Percentiles rank a stretch among this genome's conserved stretches.
Conservation (phyloP, 1,140 invertebrate species). For the Polyergus mexicanus region DNA sequence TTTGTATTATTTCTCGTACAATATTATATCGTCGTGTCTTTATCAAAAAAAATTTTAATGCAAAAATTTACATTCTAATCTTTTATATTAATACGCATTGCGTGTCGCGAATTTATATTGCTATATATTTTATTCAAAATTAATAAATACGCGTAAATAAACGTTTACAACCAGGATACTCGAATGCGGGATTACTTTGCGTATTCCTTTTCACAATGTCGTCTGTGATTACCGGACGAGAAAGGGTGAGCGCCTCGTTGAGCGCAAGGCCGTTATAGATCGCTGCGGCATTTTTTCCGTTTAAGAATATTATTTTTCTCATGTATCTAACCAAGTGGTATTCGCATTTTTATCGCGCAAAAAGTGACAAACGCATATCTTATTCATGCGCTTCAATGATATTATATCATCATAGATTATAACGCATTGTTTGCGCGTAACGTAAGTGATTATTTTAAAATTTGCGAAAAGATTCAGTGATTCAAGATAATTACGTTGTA, state of each 20-base stretch:
- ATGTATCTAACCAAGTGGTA: constrained; percentile 17
- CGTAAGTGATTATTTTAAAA: constrained; percentile 33
- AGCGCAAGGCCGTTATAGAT: constrained; percentile 48
- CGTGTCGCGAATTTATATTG: not conserved
- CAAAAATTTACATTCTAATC: not conserved
- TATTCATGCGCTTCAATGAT: constrained; percentile 68
- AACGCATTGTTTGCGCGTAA: constrained; percentile 61
- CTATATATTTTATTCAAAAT: not conserved
- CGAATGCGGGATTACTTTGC: not conserved
- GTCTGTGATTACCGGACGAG: constrained; percentile 48
- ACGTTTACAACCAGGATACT: not conserved
- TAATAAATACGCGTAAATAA: not conserved
- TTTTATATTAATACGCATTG: not conserved
- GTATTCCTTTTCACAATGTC: constrained; percentile 25
- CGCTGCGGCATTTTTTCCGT: constrained; percentile 21
- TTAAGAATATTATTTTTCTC: constrained; percentile 35
- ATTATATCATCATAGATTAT: constrained; percentile 24
- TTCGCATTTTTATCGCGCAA: constrained; percentile 47
- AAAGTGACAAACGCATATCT: constrained; percentile 48
- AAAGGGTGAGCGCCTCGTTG: constrained; percentile 59
- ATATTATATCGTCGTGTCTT: not conserved
- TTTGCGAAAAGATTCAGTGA: not conserved
- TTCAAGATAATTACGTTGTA: not conserved
- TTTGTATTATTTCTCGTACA: not conserved
- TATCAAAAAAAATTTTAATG: not conserved